Evolutionary conservation across 1,140 invertebrate species (phyloP), one percentile per base, ranked within the genome.

Genomic region (Scaptomyza pallida): DNA sequence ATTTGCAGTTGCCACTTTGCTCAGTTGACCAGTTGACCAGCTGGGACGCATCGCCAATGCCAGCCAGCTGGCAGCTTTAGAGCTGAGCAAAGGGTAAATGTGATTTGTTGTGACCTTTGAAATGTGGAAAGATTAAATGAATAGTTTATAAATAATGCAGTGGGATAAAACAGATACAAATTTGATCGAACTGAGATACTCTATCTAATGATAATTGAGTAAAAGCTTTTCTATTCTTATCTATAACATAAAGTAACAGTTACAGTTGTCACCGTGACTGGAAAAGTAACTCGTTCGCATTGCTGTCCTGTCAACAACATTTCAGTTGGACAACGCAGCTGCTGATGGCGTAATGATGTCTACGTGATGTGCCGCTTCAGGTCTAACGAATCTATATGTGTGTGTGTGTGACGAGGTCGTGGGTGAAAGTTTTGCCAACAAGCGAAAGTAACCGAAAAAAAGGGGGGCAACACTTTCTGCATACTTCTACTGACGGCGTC

Each of bases 281-380:
- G 10, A 2, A 35, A 12, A 21, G 2, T 21, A 21, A 37, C 26
- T 26, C 23, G 10, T 35, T 12, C 33, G 33, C 10, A 12, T 1
- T 35, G 33, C 33, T 37, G 33, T 41, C 43, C 50, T 35, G 47
- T 23, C 63, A 30, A 56, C 59, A 56, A 63, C 8, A 55, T 70
- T 63, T 50, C 52, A 48, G 13, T 5, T 43, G 16, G 13, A 26
- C 45, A 13, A 6, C 51, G 16, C 15, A 19, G 43, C 16, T 52
- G 65, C 71, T 72, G 83, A 88, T 88, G 82, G 78, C 72, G 61
- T 88, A 88, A 88, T 78, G 82, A 88, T 88, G 82, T 45, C 82
- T 88, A 88, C 82, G 82, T 88, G 82, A 78, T 75, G 61, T 67
- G 60, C 60, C 63, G 78, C 67, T 76, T 54, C 57, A 50, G 43